Conservation (phyloP, 2,797 vertebrate genomes). For the Amniataba percoides region DNA sequence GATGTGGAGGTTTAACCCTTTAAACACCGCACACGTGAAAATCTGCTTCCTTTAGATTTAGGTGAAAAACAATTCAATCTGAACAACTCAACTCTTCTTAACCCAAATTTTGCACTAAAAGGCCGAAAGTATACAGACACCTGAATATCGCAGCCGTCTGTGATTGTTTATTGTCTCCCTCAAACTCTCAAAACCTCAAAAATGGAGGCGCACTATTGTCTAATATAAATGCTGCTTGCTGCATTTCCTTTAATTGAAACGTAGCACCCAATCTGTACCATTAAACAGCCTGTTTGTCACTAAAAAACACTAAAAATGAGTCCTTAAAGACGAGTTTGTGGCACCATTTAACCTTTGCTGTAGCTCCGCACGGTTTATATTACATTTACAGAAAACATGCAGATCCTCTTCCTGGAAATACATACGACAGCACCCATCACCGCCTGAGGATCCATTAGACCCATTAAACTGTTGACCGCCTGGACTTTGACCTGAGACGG, state of each 20-base stretch:
- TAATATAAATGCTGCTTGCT: background rate
- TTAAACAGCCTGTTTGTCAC: no score
- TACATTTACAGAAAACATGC: background rate
- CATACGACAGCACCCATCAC: background rate
- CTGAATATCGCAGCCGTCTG: background rate
- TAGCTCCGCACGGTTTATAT: background rate
- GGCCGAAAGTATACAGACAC: background rate
- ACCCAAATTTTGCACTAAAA: background rate
- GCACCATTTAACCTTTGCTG: background rate
- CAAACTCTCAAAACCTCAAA: no score
- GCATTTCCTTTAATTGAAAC: background rate
- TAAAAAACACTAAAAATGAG: background rate
- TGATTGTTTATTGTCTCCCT: background rate
- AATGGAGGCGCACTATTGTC: background rate
- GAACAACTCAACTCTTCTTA: no score
- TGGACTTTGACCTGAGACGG: constrained; percentile 53
- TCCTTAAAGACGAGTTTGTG: background rate
- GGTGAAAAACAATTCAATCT: no score
- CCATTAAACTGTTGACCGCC: background rate
- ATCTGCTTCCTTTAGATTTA: no score
- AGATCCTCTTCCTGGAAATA: background rate
- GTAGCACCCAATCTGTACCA: background rate
- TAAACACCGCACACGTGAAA: background rate
- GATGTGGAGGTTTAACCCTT: background rate
- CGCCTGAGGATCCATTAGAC: constrained; percentile 2